A percentile compares a stretch with the other conserved stretches of the same genome.
Evolutionary conservation across 2,888 invertebrate genomes (phyloP).

Genomic region (Lepidocyrtinus sp.): DNA sequence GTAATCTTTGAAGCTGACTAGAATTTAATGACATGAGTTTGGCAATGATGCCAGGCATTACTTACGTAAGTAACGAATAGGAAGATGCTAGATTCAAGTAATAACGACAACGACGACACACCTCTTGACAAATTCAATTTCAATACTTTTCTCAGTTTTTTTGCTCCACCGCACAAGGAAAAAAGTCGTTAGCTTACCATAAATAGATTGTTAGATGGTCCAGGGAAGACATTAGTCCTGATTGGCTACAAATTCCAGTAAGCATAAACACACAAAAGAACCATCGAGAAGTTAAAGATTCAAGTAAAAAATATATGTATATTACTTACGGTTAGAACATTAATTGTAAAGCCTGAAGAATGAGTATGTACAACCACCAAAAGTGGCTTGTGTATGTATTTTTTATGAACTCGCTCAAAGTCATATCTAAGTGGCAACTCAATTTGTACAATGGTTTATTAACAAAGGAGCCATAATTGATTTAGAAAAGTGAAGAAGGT

Average conservation of each 20-base stretch:
- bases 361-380: too few species aligned
- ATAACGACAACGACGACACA: constrained; percentile 8
- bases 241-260: too few species aligned
- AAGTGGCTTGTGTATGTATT: background rate
- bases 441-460: constrained; percentile 11
- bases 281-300: background rate
- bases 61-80: too few species aligned
- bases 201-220: too few species aligned
- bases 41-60: background rate
- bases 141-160: background rate
- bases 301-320: background rate
- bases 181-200: too few species aligned
- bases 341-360: too few species aligned
- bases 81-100: too few species aligned
- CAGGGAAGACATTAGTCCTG: too few species aligned
- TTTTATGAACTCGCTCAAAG: constrained; percentile 1
- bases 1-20: background rate
- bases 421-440: background rate
- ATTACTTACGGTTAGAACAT: background rate
- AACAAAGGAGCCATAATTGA: constrained; percentile 18
- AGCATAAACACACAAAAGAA: background rate
- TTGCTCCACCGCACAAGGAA: too few species aligned
- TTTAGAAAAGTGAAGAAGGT: background rate
- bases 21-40: constrained; percentile 1
- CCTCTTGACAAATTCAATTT: constrained; percentile 5